These are phyloP conservation scores for Camptogramma bilineatum DNA, from an alignment of 2,888 invertebrate genomes.

Conservation along the genomic window DNA sequence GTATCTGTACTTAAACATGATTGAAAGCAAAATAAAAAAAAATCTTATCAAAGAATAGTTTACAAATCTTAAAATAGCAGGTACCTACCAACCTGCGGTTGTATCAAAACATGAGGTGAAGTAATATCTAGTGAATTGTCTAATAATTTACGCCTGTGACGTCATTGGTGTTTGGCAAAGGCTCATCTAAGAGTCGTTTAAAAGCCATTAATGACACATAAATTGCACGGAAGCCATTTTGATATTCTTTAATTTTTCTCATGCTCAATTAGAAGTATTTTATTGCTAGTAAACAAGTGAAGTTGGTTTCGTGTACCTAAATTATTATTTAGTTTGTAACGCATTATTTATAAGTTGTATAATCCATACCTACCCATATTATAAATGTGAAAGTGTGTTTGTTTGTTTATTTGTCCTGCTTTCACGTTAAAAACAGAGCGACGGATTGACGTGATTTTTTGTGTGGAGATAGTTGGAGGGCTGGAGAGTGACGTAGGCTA, in stretches of 20 bases:
- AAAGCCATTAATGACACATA: constrained; percentile 32
- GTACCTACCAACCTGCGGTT: neutral
- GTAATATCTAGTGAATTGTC: neutral
- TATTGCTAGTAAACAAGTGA: constrained; percentile 17
- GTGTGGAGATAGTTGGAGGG: no score
- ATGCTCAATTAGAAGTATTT: constrained; percentile 30
- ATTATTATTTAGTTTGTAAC: no score
- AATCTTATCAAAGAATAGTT: no score
- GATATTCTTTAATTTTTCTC: constrained; percentile 27
- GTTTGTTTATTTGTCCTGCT: no score
- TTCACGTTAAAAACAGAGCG: no score
- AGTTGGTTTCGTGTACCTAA: neutral
- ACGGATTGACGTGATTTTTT: no score
- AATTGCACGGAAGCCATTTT: constrained; percentile 25
- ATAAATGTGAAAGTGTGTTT: no score
- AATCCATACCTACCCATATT: no score
- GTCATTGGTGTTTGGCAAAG: constrained; percentile 27
- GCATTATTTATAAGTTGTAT: neutral
- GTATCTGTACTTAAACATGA: no score
- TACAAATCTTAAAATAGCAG: no score
- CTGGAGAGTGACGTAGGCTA: no score
- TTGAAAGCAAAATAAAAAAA: no score
- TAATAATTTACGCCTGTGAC: constrained; percentile 23
- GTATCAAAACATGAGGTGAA: neutral
- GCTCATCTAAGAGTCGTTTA: constrained; percentile 29